Evolutionary conservation across 2,888 invertebrate genomes (phyloP).

Genomic region (Odontothrips loti): DNA sequence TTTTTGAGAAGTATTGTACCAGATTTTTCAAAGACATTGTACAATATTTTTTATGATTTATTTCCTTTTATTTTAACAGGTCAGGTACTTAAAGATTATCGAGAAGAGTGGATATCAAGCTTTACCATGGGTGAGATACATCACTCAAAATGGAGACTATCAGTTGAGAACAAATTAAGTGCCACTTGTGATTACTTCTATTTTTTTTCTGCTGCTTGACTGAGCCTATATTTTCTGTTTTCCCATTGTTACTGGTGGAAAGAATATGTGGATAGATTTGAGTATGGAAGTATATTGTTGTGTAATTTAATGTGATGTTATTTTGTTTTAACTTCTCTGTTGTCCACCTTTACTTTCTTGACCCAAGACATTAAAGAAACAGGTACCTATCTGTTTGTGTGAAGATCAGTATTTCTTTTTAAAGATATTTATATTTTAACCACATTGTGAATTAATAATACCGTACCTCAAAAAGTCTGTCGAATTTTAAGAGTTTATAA

Average conservation of each 20-base stretch:
- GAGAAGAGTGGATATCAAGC: slow-evolving; percentile 69
- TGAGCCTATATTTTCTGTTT: background rate
- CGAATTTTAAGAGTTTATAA: slow-evolving; percentile 13
- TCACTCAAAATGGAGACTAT: slow-evolving; percentile 68
- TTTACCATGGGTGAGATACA: slow-evolving; percentile 65
- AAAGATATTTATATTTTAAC: slow-evolving; percentile 11
- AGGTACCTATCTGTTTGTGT: background rate
- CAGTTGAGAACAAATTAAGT: slow-evolving; percentile 55
- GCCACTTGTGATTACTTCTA: background rate
- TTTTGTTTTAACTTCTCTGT: background rate
- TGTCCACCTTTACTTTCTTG: background rate
- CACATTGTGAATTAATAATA: background rate
- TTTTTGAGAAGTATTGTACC: background rate
- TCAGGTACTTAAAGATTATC: slow-evolving; percentile 65
- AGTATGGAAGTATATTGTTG: slow-evolving; percentile 8
- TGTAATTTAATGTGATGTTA: slow-evolving; percentile 23
- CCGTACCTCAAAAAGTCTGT: slow-evolving; percentile 7
- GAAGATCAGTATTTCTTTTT: slow-evolving; percentile 13
- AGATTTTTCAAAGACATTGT: no score
- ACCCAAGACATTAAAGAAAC: background rate
- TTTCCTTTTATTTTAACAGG: slow-evolving; percentile 39
- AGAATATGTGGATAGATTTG: background rate
- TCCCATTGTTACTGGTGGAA: slow-evolving; percentile 5
- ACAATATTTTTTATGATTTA: no score
- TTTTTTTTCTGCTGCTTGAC: background rate